Conservation (phyloP, 2,888 invertebrate genomes). For the Acanthosepion lycidas region DNA sequence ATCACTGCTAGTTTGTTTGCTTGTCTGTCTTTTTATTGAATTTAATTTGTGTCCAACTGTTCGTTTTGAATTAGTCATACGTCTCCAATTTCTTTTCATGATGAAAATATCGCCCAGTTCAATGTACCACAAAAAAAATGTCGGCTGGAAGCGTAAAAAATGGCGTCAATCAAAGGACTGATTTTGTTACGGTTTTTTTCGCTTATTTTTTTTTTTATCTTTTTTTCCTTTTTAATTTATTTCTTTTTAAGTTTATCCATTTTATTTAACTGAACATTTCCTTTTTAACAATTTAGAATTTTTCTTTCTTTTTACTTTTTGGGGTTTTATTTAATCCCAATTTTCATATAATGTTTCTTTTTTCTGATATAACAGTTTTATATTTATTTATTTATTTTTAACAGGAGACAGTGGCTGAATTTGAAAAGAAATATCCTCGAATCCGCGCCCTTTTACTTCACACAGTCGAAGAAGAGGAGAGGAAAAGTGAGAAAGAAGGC, state of each 20-base stretch:
- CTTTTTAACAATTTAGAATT: background rate
- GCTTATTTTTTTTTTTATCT: too few relatives aligned
- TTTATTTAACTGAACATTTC: background rate
- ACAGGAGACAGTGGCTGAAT: slow-evolving; percentile 60
- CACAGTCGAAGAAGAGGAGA: slow-evolving; percentile 59
- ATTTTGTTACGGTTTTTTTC: too few relatives aligned
- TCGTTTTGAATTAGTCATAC: too few relatives aligned
- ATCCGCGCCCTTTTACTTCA: slow-evolving; percentile 59
- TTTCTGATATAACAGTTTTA: background rate
- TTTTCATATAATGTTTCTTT: background rate
- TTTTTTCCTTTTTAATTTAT: too few relatives aligned
- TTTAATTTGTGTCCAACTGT: too few relatives aligned
- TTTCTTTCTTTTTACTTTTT: background rate
- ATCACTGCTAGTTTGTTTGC: too few relatives aligned
- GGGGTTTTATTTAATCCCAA: background rate
- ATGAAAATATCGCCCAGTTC: too few relatives aligned
- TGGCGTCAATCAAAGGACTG: too few relatives aligned
- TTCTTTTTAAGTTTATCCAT: background rate
- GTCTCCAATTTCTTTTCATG: too few relatives aligned
- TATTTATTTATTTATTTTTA: slow-evolving; percentile 39
- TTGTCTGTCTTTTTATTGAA: too few relatives aligned
- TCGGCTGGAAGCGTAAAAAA: too few relatives aligned
- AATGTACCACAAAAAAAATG: too few relatives aligned
- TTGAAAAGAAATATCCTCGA: slow-evolving; percentile 61
- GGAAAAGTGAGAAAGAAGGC: background rate